These are phyloP conservation scores for Exocentrus adspersus DNA, from an alignment of 2,888 invertebrate species.

Conservation along the genomic window DNA sequence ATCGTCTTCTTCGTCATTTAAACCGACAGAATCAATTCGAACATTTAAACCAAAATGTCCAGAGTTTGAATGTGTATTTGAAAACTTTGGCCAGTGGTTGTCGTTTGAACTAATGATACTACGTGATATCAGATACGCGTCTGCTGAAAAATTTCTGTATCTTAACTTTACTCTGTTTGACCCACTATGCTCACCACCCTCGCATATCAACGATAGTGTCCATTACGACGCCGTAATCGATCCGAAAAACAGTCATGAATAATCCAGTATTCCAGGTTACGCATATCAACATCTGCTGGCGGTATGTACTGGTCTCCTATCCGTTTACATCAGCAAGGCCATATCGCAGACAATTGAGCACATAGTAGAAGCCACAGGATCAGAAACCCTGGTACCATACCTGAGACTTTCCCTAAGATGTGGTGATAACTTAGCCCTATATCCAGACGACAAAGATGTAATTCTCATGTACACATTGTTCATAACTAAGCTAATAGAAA, in stretches of 20 bases:
- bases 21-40: no score
- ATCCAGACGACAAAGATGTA: constrained; percentile 71
- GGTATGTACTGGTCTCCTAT: constrained; percentile 62
- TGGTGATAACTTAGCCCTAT: constrained; percentile 60
- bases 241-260: neutral
- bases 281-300: constrained; percentile 6
- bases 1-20: no score
- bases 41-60: no score
- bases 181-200: no score
- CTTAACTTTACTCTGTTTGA: no score
- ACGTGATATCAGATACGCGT: no score
- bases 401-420: constrained; percentile 65
- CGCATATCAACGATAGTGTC: no score
- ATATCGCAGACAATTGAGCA: constrained; percentile 75
- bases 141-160: no score
- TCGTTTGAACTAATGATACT: no score
- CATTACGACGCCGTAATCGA: no score
- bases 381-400: constrained; percentile 69
- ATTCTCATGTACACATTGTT: constrained; percentile 69
- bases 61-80: no score
- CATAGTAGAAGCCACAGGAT: constrained; percentile 68
- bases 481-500: constrained; percentile 57
- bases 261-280: neutral
- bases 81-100: no score
- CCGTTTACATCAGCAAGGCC: constrained; percentile 72